Base-by-base conservation (phyloP, 2,888 invertebrate genomes). In the Epistrophe grossulariae region DNA sequence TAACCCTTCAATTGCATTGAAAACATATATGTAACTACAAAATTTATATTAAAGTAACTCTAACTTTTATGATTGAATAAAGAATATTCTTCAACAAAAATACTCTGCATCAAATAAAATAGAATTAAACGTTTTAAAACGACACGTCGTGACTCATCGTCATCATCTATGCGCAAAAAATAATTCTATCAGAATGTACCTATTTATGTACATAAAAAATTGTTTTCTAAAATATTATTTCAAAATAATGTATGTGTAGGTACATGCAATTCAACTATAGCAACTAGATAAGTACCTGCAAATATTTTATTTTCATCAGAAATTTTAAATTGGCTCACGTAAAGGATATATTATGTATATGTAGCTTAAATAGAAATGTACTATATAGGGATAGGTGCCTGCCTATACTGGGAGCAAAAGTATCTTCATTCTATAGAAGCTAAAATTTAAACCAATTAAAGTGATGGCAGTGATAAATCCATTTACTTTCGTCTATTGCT, bases 381-480 rank as follows among this genome's bases (percentile, higher is more conserved):
- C n/a, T n/a, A n/a, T n/a, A n/a, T n/a, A 13, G 10, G 9, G 3
- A 1, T 40, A 40, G 9, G 4, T 40, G 13, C 45, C n/a, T 40
- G 13, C n/a, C n/a, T 45, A n/a, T 45, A n/a, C 3, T n/a, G 4
- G 0, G 15, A 4, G 45, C 45, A n/a, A 24, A 55, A 31, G 4
- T 28, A 31, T 52, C 13, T 55, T 55, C 24, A 19, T n/a, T 40
- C 15, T 40, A 0, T 68, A 31, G 19, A 50, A 72, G 40, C 43
- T 66, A 13, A 59, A 77, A 82, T 66, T 82, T 77, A 72, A 24
- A 72, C 77, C 82, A 82, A 82, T 77, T 82, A 77, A 77, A 62
- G 62, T 62, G 38, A 31, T 24, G 38, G 11, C 31, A 43, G 66
- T 62, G 40, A 77, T 82, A 82, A 82, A 77, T 82, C 66, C 66